phyloP scores from a whole-genome alignment of 2,797 vertebrate species.

The Coracias cyanogaster region DNA sequence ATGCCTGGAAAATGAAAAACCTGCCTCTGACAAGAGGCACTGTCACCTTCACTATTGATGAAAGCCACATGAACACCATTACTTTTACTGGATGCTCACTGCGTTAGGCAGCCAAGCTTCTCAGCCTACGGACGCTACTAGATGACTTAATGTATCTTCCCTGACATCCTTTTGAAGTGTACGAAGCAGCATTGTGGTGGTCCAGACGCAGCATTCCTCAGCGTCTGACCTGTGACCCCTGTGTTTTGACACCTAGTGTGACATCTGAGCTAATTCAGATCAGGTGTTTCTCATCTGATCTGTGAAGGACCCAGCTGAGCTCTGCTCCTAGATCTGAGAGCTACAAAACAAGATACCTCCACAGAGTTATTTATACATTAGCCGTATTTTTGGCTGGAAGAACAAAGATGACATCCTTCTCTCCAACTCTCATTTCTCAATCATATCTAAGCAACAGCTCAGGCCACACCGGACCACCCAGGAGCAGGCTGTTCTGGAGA shows the following conservation, averaged over 20 bases:
- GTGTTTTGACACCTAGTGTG: background rate
- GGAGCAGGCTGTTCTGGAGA: background rate
- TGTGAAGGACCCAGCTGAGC: background rate
- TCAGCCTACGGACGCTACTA: background rate
- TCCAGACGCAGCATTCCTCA: background rate
- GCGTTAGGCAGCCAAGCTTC: background rate
- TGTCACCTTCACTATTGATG: background rate
- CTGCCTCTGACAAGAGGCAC: background rate
- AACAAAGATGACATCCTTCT: conserved; percentile 32
- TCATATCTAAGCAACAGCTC: background rate
- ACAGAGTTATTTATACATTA: background rate
- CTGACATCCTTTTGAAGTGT: background rate
- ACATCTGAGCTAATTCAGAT: background rate
- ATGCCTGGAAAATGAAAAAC: background rate
- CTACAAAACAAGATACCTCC: background rate
- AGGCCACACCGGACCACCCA: background rate
- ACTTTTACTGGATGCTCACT: background rate
- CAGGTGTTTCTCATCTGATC: background rate
- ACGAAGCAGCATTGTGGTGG: background rate
- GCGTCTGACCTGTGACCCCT: background rate
- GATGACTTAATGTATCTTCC: background rate
- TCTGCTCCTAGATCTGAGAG: background rate
- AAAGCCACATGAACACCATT: background rate
- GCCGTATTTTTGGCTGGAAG: background rate
- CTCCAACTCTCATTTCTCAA: background rate